Evolutionary conservation across 2,888 invertebrate species (phyloP), one percentile per base, ranked within the genome.

Genomic region (Acronicta alni): DNA sequence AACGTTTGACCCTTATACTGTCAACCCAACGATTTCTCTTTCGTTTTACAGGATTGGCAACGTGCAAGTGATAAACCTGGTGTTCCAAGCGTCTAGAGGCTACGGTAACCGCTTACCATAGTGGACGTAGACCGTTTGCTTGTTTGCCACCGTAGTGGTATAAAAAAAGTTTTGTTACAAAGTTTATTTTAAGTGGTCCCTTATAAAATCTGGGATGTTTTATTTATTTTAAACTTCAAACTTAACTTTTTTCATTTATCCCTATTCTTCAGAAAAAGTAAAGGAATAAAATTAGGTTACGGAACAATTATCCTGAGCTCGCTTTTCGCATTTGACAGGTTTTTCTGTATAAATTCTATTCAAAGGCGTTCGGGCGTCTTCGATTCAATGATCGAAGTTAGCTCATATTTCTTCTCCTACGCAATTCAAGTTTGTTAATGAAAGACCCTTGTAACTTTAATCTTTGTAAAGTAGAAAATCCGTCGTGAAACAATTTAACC

Each of bases 341-440:
- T 81, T 83, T 82, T 80, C 73, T 60, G 55, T 66, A 72, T 77
- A 79, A 81, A 83, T 79, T 81, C 76, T 73, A 73, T 79, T 79
- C 74, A 75, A 83, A 82, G 75, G 80, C 81, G 75, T 81, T 82
- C 82, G 75, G 71, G 77, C 82, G 77, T 81, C 79, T 75, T 79
- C 77, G 67, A 79, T 83, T 87, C 86, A 87, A 87, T 87, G 88
- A 89, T 89, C 86, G 85, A 89, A 89, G 80, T 90, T 89, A 72
- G 77, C 84, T 89, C 88, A 88, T 89, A 89, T 89, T 89, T 89
- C 89, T 89, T 86, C 83, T 82, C 80, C 84, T 83, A 83, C 84
- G 83, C 81, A 85, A 86, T 87, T 85, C 85, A 87, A 90, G 87
- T 90, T 89, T 84, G 84, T 81, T 88, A 89, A 89, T 89, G 88